Evolutionary conservation across 2,888 invertebrate species (phyloP), one percentile per base, ranked within the genome.

Genomic region (Aethes cnicana): DNA sequence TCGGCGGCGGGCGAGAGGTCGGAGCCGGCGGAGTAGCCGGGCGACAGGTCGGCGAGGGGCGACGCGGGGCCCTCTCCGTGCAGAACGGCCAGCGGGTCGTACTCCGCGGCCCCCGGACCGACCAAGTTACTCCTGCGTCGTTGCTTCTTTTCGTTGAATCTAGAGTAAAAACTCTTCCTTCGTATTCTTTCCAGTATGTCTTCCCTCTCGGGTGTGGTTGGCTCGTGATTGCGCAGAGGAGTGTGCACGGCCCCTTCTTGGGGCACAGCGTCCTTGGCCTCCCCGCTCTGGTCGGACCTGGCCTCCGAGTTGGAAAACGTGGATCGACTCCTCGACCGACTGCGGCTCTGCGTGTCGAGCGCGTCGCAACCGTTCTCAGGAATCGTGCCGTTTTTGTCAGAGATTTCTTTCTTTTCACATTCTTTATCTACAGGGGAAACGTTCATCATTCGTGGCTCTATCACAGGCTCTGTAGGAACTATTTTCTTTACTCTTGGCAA

Each of bases 171-270:
- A 76, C 97, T 97, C 76, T 96, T 96, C 21, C 97, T 91, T 62
- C 95, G 91, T 66, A 97, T 97, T 66, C 97, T 91, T 69, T 97
- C 97, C 43, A 94, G 94, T 30, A 97, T 93, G 53, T 95, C 96
- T 69, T 95, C 95, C 56, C 81, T 82, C 55, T 93, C 90, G 7
- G 90, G 88, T 7, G 86, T 79, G 20, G 77, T 77, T 16, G 86
- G 73, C 70, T 81, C 92, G 71, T 57, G 91, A 75, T 66, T 90
- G 66, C 77, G 89, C 58, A 65, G 80, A 64, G 68, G 86, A 62
- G 64, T 81, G 68, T 60, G 83, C 68, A 64, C 56, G 26, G 64
- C 60, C 58, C 64, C 69, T 7, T 84, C 83, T 30, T 70, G 63
- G 23, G 77, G 72, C 20, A 70, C 26, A 2, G 72, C 68, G 60